These are phyloP conservation scores for Fratercula arctica DNA, from an alignment of 2,797 vertebrate genomes.

Conservation along the genomic window DNA sequence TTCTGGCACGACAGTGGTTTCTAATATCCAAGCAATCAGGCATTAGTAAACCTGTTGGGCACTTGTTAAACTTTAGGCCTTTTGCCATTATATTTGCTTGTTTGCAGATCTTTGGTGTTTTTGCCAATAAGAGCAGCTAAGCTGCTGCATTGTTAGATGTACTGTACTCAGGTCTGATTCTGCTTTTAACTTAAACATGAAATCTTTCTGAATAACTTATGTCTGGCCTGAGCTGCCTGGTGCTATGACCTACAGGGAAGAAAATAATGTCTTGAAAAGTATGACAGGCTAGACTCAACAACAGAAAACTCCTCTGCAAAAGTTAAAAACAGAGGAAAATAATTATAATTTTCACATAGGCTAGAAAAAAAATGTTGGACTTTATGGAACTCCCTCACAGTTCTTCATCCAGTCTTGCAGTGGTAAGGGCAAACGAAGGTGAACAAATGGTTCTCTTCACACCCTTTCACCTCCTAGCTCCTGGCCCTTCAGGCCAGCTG, in stretches of 20 bases:
- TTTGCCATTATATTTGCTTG: neutral
- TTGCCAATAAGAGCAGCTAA: neutral
- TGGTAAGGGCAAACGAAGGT: neutral
- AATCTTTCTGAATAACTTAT: neutral
- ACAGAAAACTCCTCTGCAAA: neutral
- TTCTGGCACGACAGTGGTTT: neutral
- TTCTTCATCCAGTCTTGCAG: neutral
- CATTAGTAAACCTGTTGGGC: neutral
- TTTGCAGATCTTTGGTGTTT: neutral
- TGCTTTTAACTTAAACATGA: neutral
- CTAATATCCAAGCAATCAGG: neutral
- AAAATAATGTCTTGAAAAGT: neutral
- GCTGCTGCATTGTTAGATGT: neutral
- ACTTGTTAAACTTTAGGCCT: neutral
- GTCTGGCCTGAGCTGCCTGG: neutral
- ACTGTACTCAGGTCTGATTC: neutral
- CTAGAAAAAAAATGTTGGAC: neutral
- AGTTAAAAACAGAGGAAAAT: neutral
- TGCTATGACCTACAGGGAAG: neutral
- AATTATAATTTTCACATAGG: neutral
- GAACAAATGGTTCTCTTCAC: neutral
- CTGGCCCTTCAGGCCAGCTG: neutral
- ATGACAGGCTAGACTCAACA: neutral
- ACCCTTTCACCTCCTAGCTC: neutral
- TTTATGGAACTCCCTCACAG: neutral